A percentile compares a stretch with the other conserved stretches of the same genome.
Evolutionary conservation across 2,113 vertebrate species (phyloP).

Genomic region (Otus sunia): DNA sequence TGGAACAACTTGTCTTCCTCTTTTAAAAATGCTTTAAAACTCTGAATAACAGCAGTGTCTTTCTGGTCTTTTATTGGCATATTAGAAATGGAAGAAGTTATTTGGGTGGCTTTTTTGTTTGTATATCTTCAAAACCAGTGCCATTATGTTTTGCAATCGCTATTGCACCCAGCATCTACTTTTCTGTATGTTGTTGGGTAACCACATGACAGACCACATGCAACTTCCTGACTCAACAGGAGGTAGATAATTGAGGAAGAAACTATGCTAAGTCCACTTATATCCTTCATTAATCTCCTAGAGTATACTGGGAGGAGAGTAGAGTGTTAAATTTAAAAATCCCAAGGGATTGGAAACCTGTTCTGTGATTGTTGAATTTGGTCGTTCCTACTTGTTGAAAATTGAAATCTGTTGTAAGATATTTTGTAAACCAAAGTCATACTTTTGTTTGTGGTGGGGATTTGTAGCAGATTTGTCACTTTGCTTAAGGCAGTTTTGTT

Average conservation of each 20-base stretch:
- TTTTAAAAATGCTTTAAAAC: background rate
- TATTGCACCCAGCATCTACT: background rate
- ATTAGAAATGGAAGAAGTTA: background rate
- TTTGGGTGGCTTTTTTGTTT: background rate
- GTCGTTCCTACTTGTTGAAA: background rate
- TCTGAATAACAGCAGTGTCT: background rate
- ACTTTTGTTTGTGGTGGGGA: background rate
- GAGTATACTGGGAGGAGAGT: background rate
- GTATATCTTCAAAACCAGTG: background rate
- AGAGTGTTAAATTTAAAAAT: background rate
- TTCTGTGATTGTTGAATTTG: background rate
- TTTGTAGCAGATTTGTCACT: background rate
- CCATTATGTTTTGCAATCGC: background rate
- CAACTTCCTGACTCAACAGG: slow-evolving; percentile 7
- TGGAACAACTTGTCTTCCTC: background rate
- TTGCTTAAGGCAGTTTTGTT: background rate
- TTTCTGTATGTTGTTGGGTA: background rate
- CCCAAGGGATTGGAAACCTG: background rate
- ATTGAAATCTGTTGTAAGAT: background rate
- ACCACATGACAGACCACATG: background rate
- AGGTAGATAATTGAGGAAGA: background rate
- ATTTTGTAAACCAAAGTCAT: background rate
- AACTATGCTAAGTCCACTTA: background rate
- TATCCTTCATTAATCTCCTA: background rate
- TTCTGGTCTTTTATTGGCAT: background rate